Base-by-base conservation (phyloP, 2,113 vertebrate genomes). In the Narcine bancroftii region DNA sequence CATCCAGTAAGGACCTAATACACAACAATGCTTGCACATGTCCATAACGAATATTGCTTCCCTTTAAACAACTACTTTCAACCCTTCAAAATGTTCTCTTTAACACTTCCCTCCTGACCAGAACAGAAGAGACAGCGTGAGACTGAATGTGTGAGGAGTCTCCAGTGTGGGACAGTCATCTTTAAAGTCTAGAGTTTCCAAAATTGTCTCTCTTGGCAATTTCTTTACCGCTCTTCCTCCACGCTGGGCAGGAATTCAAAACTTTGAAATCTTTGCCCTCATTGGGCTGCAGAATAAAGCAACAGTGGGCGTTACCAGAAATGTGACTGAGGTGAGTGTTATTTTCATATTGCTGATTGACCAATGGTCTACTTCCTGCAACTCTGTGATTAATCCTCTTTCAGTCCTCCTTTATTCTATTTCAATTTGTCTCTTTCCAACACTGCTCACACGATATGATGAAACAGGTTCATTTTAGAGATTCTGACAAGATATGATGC, bases 351-450 rank as follows among this genome's bases (percentile, higher is more conserved):
- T 76, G 0, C 75, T 76, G 73, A 76, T 76, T 76, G 24, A 77
- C 77, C 47, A 26, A 33, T 83, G 47, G 33, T n/a, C 53, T 17
- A 36, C 53, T 21, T 87, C 33, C 33, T 60, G 53, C 29, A 60
- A 39, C 60, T 6, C 53, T 36, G 6, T 36, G 15, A 87, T 63
- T 60, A 63, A 87, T 87, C 33, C n/a, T 63, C 53, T 60, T 75
- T 87, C n/a, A 63, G 36, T n/a, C 19, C 53, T 60, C 29, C 53
- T 63, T 50, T 13, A 6, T 15, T n/a, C 53, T 87, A 6, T 15
- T 87, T 87, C 36, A 87, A 87, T 87, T n/a, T 15, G 36, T 60
- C 53, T 60, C 53, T 60, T 53, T 87, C 56, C 53, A 87, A 63
- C 53, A 87, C n/a, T 60, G 15, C 81, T 19, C 6, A 87, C 53